Evolutionary conservation across 2,797 vertebrate species (phyloP).

Genomic region (Botia almorhae): DNA sequence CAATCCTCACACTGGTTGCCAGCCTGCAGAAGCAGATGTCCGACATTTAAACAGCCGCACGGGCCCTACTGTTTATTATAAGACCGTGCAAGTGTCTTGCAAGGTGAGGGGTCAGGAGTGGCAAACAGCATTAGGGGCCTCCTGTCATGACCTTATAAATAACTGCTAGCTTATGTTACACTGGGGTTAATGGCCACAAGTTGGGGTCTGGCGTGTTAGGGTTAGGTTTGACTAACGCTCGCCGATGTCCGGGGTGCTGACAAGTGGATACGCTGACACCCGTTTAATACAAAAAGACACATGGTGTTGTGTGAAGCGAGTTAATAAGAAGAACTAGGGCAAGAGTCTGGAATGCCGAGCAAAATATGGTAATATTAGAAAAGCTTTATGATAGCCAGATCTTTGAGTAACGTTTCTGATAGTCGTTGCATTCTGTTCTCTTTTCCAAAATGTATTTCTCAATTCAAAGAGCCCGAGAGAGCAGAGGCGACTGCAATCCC

Average conservation of each 20-base stretch:
- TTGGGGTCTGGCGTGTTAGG: constrained; percentile 71
- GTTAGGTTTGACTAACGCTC: constrained; percentile 66
- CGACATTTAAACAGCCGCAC: constrained; percentile 70
- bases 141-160: constrained; percentile 76
- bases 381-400: constrained; percentile 55
- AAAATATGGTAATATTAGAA: constrained; percentile 26
- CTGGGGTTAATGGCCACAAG: constrained; percentile 73
- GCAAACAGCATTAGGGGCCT: constrained; percentile 70
- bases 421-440: constrained; percentile 20
- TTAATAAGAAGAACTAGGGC: constrained; percentile 42
- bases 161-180: constrained; percentile 75
- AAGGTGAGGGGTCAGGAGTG: constrained; percentile 68
- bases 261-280: constrained; percentile 59
- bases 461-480: constrained; percentile 25
- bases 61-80: constrained; percentile 71
- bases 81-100: constrained; percentile 73
- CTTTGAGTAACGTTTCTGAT: constrained; percentile 41
- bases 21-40: constrained; percentile 71
- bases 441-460: constrained; percentile 38
- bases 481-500: not conserved
- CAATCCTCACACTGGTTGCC: constrained; percentile 34
- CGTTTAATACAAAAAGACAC: constrained; percentile 44
- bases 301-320: constrained; percentile 26
- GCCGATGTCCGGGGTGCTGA: constrained; percentile 58
- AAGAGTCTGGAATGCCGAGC: constrained; percentile 40